phyloP scores from a whole-genome alignment of 2,113 vertebrate species.

The Psophia crepitans region DNA sequence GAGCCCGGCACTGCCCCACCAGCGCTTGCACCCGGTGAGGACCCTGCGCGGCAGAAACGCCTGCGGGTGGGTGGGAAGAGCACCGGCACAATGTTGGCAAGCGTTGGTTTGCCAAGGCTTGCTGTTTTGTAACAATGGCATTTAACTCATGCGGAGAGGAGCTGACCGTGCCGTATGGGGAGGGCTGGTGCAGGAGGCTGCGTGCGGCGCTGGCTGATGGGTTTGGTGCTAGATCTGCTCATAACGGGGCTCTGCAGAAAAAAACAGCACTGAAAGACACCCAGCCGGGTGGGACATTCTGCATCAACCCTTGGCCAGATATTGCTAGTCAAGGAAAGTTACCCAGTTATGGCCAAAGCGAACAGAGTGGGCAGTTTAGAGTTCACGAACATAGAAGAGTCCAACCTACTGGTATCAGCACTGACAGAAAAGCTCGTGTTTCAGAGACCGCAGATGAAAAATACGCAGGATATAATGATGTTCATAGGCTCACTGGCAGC shows the following conservation, averaged over 20 bases:
- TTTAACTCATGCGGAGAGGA: not conserved
- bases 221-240: not conserved
- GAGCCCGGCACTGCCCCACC: not conserved
- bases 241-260: not conserved
- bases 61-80: not conserved
- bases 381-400: not conserved
- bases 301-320: not conserved
- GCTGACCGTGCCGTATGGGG: not conserved
- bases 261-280: accelerated
- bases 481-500: accelerated
- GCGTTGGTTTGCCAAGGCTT: accelerated
- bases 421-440: not conserved
- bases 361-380: not conserved
- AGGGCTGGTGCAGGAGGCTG: not conserved
- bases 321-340: not conserved
- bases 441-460: not conserved
- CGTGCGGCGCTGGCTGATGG: not conserved
- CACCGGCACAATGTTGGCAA: accelerated
- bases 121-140: too few relatives aligned
- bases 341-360: not conserved
- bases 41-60: too few relatives aligned
- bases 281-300: not conserved
- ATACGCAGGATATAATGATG: not conserved
- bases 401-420: not conserved
- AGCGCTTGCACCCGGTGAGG: accelerated